Evolutionary conservation across 2,113 vertebrate genomes (phyloP), one percentile per base, ranked within the genome.

Genomic region (Erythrocebus patas): DNA sequence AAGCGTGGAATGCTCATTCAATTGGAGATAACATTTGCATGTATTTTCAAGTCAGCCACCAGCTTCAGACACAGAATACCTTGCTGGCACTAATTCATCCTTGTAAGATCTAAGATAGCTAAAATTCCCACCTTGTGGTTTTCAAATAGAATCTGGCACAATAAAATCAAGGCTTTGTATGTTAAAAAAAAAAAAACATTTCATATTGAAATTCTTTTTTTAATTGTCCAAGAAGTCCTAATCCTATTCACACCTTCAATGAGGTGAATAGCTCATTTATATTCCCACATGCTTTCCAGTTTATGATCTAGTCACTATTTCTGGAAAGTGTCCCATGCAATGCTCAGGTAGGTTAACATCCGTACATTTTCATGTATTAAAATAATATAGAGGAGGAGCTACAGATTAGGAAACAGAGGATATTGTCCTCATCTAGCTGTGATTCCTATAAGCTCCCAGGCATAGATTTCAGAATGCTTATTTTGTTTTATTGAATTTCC

Each of bases 131-230:
- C 20, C 4, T 90, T 25, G 32, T 57, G 13, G 1, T 91, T 97
- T 95, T 55, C 57, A 91, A 90, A 3, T 38, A 90, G 68, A 84
- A 61, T 57, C 78, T 82, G 27, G 70, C 32, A 76, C 30, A 88
- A 40, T 70, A 89, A 92, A 87, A 92, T 90, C 55, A 92, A 94
- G 73, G 43, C 57, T 95, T 97, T 97, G 76, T 91, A 43, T 79
- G 20, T 64, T 79, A 95, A 92, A 82, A 90, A 94, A 92, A 82
- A 90, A 94, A 59, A 20, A 1, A 55, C 18, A 5, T 8, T 70
- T 83, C 27, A 92, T 88, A 32, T 92, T 96, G 82, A 76, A 91
- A 52, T 61, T 84, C n/a, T 64, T 48, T 8, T 96, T 35, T 91
- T 40, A n/a, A 16, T 66, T 13, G 5, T 70, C 40, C 9, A 90